Base-by-base conservation (phyloP, 2,888 invertebrate species). In the Boloria euphrosyne region DNA sequence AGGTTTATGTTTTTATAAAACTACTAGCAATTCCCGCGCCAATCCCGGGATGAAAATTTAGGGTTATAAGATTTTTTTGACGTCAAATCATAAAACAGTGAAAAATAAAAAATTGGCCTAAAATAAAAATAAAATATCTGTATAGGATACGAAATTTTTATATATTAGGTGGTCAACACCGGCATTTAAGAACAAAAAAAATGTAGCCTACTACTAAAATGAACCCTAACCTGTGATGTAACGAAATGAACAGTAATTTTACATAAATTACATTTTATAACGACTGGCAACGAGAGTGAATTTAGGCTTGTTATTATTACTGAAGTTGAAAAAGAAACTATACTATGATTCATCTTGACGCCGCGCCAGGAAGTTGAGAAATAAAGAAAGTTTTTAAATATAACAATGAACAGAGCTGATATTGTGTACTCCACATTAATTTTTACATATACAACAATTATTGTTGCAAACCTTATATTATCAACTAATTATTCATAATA, bases 291-390 rank as follows among this genome's bases (percentile, higher is more conserved):
- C 57, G 17, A 58, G n/a, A 64, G 18, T 52, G 13, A 58, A 51
- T 58, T 58, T 13, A 51, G 16, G 18, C 17, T 46, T 46, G 46
- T 59, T 58, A 52, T 65, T 52, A 44, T 59, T 58, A 38, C 22
- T 22, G 51, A n/a, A 16, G 18, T 47, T 18, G 47, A 13, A 59
- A 63, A 65, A 65, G 65, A 65, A 65, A 65, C 65, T 59, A 47
- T 58, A 44, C 6, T 18, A 27, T 65, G 65, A 65, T 53, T 65
- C 52, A 65, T 65, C 58, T 65, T 65, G 65, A 65, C 58, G 18
- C 65, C 38, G 46, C 58, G 65, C 59, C 59, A 65, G 65, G 65
- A 65, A 65, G 65, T 59, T 52, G 46, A 38, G 52, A 17, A 52
- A 59, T 38, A 59, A 65, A 59, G 59, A 59, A 65, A 65, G 65